phyloP scores from a whole-genome alignment of 2,797 vertebrate species.

The Premnoplex brunnescens region DNA sequence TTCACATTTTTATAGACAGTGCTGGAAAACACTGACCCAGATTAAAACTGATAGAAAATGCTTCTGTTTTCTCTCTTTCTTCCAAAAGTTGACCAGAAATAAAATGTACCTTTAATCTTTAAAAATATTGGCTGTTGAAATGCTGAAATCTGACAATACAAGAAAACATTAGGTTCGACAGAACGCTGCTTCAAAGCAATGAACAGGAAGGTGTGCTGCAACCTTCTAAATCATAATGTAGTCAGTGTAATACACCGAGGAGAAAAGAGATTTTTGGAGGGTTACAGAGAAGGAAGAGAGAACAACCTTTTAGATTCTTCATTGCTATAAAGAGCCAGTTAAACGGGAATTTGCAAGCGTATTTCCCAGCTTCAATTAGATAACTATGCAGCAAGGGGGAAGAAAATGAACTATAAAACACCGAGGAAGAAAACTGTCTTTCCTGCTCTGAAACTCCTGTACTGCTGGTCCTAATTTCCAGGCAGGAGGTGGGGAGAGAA shows the following conservation, averaged over 20 bases:
- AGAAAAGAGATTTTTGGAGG: neutral
- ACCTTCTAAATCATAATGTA: neutral
- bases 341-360: neutral
- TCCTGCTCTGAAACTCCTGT: neutral
- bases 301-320: neutral
- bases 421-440: neutral
- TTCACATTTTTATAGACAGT: neutral
- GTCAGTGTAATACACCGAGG: neutral
- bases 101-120: neutral
- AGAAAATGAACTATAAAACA: neutral
- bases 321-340: neutral
- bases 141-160: neutral
- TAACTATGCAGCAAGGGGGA: neutral
- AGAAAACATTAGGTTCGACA: neutral
- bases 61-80: neutral
- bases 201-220: neutral
- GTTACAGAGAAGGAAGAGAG: neutral
- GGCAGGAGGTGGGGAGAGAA: neutral
- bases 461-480: neutral
- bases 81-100: neutral
- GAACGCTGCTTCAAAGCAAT: conserved; percentile 50
- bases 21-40: neutral
- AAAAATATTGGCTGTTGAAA: conserved; percentile 54
- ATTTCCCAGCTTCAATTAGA: neutral
- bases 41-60: neutral